Percentiles rank a stretch among this genome's conserved stretches.
Conservation (phyloP, 37 sponge, comb jelly and placozoan species). For the Ephydatia muelleri region DNA sequence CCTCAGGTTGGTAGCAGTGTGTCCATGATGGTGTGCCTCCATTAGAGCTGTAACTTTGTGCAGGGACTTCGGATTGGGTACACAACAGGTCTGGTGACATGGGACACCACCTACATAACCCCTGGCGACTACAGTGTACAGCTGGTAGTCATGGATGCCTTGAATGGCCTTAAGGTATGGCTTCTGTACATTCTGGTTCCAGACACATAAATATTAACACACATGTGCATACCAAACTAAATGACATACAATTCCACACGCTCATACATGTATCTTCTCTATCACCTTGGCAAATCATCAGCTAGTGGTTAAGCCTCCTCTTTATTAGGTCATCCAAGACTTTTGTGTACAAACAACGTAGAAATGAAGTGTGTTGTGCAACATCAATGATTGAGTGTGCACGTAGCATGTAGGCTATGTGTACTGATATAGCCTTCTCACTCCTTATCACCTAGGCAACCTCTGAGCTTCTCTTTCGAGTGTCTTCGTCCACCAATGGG, state of each 20-base stretch:
- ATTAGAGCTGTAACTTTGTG: neutral
- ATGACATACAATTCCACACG: neutral
- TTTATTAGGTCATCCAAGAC: too few species aligned
- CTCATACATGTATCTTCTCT: neutral
- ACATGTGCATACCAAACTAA: neutral
- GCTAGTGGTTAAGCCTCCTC: too few species aligned
- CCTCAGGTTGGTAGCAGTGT: slow-evolving; percentile 34
- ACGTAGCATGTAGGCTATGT: neutral
- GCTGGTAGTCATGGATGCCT: slow-evolving; percentile 47
- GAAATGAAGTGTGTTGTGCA: too few species aligned
- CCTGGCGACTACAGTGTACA: slow-evolving; percentile 75
- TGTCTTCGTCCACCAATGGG: neutral
- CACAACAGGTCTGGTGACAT: slow-evolving; percentile 67
- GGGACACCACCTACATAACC: slow-evolving; percentile 54
- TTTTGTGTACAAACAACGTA: too few species aligned
- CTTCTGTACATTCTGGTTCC: neutral
- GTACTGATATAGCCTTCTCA: neutral
- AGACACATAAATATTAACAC: too few species aligned
- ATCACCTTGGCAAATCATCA: neutral
- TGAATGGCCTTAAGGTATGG: slow-evolving; percentile 54
- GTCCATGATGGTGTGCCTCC: slow-evolving; percentile 15
- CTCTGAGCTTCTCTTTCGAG: slow-evolving; percentile 42
- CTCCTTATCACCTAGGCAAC: slow-evolving; percentile 16
- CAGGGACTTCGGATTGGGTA: slow-evolving; percentile 55
- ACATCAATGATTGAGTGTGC: too few species aligned